Evolutionary conservation across 2,797 vertebrate genomes (phyloP).

Genomic region (Austrolebias charrua): DNA sequence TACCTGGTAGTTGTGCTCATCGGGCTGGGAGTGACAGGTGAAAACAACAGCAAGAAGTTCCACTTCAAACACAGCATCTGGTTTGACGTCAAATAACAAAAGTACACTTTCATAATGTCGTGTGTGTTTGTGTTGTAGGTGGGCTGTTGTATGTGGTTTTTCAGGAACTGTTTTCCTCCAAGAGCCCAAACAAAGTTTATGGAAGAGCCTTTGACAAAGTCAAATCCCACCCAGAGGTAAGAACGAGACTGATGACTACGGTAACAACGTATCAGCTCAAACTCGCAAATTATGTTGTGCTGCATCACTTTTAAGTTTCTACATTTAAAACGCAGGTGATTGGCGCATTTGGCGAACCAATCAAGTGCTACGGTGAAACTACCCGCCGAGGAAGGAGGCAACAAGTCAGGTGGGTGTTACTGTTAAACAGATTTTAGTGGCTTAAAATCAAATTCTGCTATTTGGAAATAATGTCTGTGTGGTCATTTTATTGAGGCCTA

Average conservation of each 20-base stretch:
- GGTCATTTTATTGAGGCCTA: not conserved
- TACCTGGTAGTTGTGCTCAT: slow-evolving; percentile 90
- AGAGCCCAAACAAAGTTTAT: slow-evolving; percentile 92
- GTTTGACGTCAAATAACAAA: not conserved
- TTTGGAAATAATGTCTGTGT: not conserved
- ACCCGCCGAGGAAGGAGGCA: slow-evolving; percentile 90
- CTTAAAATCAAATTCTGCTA: not conserved
- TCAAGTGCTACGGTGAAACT: slow-evolving; percentile 92
- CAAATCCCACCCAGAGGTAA: slow-evolving; percentile 89
- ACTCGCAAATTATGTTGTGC: not conserved
- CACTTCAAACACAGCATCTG: not conserved
- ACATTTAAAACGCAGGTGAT: slow-evolving; percentile 80
- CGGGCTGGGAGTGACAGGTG: slow-evolving; percentile 91
- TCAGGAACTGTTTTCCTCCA: slow-evolving; percentile 93
- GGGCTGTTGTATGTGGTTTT: slow-evolving; percentile 93
- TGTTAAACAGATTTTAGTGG: too few relatives aligned
- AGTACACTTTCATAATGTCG: too few relatives aligned
- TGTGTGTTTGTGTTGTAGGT: slow-evolving; percentile 75
- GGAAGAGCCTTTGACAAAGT: slow-evolving; percentile 90
- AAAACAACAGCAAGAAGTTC: slow-evolving; percentile 10
- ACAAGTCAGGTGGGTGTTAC: slow-evolving; percentile 84
- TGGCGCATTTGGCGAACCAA: slow-evolving; percentile 88
- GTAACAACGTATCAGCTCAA: not conserved
- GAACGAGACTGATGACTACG: slow-evolving; percentile 6
- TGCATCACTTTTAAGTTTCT: not conserved